Base-by-base conservation (phyloP, 2,888 invertebrate species). In the Athalia cordata region DNA sequence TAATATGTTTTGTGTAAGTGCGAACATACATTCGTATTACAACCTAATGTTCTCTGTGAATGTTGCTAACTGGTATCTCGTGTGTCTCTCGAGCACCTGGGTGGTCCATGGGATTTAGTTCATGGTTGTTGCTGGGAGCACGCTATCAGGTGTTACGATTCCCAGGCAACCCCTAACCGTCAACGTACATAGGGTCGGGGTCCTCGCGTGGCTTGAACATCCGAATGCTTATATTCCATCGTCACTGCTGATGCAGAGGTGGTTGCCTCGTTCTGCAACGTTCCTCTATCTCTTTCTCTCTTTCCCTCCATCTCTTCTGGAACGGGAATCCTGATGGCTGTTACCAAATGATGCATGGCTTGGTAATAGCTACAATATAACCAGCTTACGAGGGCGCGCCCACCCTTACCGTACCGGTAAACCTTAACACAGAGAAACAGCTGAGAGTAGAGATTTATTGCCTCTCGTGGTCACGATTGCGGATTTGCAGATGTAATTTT, bases 341-440 rank as follows among this genome's bases (percentile, higher is more conserved):
- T 89, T 89, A 89, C 85, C 87, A 86, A 87, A 87, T 89, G 89
- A 89, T 89, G 89, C 89, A 89, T 89, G 88, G 88, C 88, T 87
- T 83, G 86, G 89, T 90, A 89, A 89, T 89, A 87, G 88, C 88
- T 88, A 88, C 88, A 87, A 89, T 89, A 89, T 89, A 88, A 89
- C 84, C 87, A 88, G 89, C 89, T 89, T 89, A 89, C 87, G 89
- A 87, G 89, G 87, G 88, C 75, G 75, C 75, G 62, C 62, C 75
- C 49, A 61, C 75, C 75, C 75, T 72, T 75, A 29, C 70, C 13
- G 87, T 87, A 86, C 87, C 84, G 84, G 84, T 86, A 84, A 87
- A 84, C 82, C 85, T 84, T 84, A 78, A 83, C 81, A 82, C 85
- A 82, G 87, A 87, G 75, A 75, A 62, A 43, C 62, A 29, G 29